Base-by-base conservation (phyloP, 37 sponge, comb jelly and placozoan genomes). In the Chondrilla cf. caribensis region DNA sequence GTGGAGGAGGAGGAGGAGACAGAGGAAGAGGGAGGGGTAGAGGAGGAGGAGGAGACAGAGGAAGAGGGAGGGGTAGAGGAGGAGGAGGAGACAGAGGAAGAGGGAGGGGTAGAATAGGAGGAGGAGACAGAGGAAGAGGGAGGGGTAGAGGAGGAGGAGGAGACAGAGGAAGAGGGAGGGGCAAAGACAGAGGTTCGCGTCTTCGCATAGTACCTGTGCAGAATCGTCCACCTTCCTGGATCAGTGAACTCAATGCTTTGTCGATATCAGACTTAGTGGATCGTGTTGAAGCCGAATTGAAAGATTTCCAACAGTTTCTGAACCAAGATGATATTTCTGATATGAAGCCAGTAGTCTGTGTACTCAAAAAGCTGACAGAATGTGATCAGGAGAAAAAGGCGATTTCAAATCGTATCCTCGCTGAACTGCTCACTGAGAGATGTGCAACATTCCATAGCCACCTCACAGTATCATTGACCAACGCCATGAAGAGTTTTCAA, bases 351-450 rank as follows among this genome's bases (percentile, higher is more conserved):
- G 26, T 81, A 19, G 28, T 81, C 2, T 2, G 3, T 42, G 31
- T 81, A n/a, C 43, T 81, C 11, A 33, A 21, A 21, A 58, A 81
- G 60, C n/a, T 81, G 21, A 58, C 62, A 19, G 38, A 81, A 38
- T 42, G 62, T 24, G 18, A 19, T 0, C 18, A 1, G 19, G 81
- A 81, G 17, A 59, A 59, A 24, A 25, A 39, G 0, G 78, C 43
- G 29, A 19, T 32, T 35, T 79, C 90, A 57, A 54, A 58, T 35
- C 37, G 19, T 31, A 80, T 90, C n/a, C 14, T 90, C 15, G 90
- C 84, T 22, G 90, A 90, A 43, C 42, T 80, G 2, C 51, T 90
- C 26, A 90, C 84, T 42, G 84, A 83, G 3, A 47, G 90, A 64
- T 86, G 87, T 39, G 0, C 60, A 26, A 18, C 36, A 32, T 90